Conservation (phyloP, 2,888 invertebrate species). For the Villa cingulata region DNA sequence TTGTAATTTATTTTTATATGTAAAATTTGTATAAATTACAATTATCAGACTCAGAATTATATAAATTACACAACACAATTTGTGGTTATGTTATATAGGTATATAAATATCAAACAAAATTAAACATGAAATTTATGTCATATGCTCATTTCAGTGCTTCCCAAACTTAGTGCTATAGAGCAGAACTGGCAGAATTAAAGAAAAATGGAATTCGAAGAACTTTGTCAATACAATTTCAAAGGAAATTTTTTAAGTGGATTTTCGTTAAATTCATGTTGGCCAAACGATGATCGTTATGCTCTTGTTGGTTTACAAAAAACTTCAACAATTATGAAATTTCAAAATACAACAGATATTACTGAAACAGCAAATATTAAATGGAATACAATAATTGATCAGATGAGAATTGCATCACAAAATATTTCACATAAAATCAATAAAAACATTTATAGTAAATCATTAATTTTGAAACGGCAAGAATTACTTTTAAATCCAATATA, state of each 20-base stretch:
- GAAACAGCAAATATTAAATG: not conserved
- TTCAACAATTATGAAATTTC: not conserved
- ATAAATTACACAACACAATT: too few species aligned
- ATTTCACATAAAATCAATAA: slow-evolving; percentile 18
- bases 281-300: not conserved
- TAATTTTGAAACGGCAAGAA: slow-evolving; percentile 22
- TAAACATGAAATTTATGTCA: too few species aligned
- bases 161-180: not conserved
- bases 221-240: not conserved
- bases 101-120: too few species aligned
- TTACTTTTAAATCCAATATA: slow-evolving; percentile 24
- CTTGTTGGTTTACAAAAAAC: not conserved
- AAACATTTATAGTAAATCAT: slow-evolving; percentile 18
- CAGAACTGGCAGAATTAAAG: slow-evolving; percentile 5
- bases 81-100: too few species aligned
- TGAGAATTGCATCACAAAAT: slow-evolving; percentile 16
- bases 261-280: not conserved
- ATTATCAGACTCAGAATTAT: too few species aligned
- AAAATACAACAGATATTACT: not conserved
- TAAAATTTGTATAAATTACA: too few species aligned
- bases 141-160: not conserved
- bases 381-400: slow-evolving; percentile 12
- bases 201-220: slow-evolving; percentile 10
- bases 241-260: slow-evolving; percentile 12
- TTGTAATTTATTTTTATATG: too few species aligned